These are phyloP conservation scores for Epicampocera succincta DNA, from an alignment of 2,888 invertebrate species.

Conservation along the genomic window DNA sequence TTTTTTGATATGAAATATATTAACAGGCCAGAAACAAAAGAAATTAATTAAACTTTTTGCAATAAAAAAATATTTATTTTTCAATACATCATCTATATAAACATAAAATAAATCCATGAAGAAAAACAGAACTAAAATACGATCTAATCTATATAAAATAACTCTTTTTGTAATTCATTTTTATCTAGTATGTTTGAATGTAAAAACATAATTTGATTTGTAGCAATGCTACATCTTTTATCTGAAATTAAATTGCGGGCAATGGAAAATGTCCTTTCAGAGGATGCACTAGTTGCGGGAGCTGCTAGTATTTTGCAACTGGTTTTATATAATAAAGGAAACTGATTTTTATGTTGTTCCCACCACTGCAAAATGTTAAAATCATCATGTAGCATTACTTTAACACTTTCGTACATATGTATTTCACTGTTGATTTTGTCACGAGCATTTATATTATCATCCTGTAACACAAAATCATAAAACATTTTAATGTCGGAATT, in stretches of 20 bases:
- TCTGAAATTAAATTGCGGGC: constrained; percentile 58
- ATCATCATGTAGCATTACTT: constrained; percentile 38
- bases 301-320: too few species aligned
- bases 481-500: too few species aligned
- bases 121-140: constrained; percentile 26
- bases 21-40: constrained; percentile 16
- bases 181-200: constrained; percentile 42
- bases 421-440: constrained; percentile 54
- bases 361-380: constrained; percentile 62
- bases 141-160: constrained; percentile 24
- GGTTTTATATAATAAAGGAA: constrained; percentile 66
- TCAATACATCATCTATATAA: constrained; percentile 26
- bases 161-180: constrained; percentile 28
- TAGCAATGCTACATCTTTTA: constrained; percentile 37
- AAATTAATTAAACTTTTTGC: constrained; percentile 26
- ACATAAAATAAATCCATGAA: constrained; percentile 28
- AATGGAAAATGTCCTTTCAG: constrained; percentile 58
- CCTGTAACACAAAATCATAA: too few species aligned
- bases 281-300: constrained; percentile 51
- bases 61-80: constrained; percentile 26
- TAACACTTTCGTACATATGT: constrained; percentile 47
- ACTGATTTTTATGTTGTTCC: constrained; percentile 45
- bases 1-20: constrained; percentile 23
- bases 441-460: constrained; percentile 9
- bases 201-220: constrained; percentile 65